These are phyloP conservation scores for Takifugu bimaculatus DNA, from an alignment of 2,113 vertebrate genomes.

Conservation along the genomic window DNA sequence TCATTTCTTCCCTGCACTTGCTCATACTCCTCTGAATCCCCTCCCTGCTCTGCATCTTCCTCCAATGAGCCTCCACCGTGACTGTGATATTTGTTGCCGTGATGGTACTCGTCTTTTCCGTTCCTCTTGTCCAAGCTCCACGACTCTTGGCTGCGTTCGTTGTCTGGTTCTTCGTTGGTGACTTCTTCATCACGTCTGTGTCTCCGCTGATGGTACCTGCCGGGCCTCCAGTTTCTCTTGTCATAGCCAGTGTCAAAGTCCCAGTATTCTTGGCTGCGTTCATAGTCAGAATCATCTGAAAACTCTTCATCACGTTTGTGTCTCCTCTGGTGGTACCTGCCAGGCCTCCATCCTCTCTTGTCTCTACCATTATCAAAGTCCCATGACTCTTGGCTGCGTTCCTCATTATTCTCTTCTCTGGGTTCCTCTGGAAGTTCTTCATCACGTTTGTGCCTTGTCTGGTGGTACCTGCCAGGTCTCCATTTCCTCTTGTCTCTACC, in stretches of 20 bases:
- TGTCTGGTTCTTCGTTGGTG: slow-evolving; percentile 21
- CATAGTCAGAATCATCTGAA: slow-evolving; percentile 34
- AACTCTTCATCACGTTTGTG: slow-evolving; percentile 47
- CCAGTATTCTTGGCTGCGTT: slow-evolving; percentile 61
- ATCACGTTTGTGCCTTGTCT: slow-evolving; percentile 46
- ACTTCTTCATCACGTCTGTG: slow-evolving; percentile 42
- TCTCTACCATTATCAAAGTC: slow-evolving; percentile 26
- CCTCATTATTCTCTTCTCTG: slow-evolving; percentile 32
- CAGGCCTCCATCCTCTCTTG: slow-evolving; percentile 28
- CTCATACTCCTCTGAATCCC: slow-evolving; percentile 36
- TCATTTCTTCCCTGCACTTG: slow-evolving; percentile 40
- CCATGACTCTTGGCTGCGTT: slow-evolving; percentile 57
- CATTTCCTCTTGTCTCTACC: slow-evolving; percentile 38
- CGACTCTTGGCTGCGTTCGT: slow-evolving; percentile 53
- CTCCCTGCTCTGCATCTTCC: slow-evolving; percentile 49
- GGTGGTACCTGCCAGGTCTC: slow-evolving; percentile 40
- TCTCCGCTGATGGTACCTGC: slow-evolving; percentile 41
- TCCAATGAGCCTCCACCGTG: slow-evolving; percentile 40
- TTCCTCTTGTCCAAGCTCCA: slow-evolving; percentile 45
- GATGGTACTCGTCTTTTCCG: background rate
- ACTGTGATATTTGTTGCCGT: slow-evolving; percentile 28
- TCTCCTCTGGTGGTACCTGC: slow-evolving; percentile 41
- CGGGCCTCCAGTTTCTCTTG: slow-evolving; percentile 37
- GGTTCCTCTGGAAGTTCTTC: slow-evolving; percentile 39
- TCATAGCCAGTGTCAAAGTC: slow-evolving; percentile 31